Percentiles rank a stretch among this genome's conserved stretches.
Conservation (phyloP, 2,797 vertebrate genomes). For the Babyrousa celebensis region DNA sequence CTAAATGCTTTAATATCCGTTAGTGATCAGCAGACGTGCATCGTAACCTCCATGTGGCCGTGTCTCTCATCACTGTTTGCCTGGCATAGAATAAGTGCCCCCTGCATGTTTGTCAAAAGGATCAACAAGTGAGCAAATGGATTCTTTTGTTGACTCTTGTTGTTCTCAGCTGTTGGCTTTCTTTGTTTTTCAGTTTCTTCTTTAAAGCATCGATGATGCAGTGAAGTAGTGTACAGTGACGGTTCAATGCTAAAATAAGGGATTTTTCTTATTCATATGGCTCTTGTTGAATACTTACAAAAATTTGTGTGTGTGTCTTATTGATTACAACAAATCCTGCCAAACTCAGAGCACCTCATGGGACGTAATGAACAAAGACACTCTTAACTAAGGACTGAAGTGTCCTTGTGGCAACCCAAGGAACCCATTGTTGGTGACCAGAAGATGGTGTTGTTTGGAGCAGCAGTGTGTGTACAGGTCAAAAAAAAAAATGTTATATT, state of each 20-base stretch:
- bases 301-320: not conserved
- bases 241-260: not conserved
- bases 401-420: not conserved
- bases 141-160: not conserved
- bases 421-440: not conserved
- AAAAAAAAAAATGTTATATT: not conserved
- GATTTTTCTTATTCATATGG: not conserved
- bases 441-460: not conserved
- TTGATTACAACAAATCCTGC: not conserved
- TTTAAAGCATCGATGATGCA: not conserved
- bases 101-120: not conserved
- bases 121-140: not conserved
- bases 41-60: not conserved
- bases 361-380: not conserved
- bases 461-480: not conserved
- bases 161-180: not conserved
- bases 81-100: slow-evolving; percentile 8
- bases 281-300: not conserved
- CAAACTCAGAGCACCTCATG: not conserved
- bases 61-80: not conserved
- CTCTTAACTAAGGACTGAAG: not conserved
- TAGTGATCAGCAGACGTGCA: not conserved
- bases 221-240: not conserved
- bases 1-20: not conserved
- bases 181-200: not conserved